Evolutionary conservation across 1,140 invertebrate genomes (phyloP), one percentile per base, ranked within the genome.

Genomic region (Metaphire vulgaris): DNA sequence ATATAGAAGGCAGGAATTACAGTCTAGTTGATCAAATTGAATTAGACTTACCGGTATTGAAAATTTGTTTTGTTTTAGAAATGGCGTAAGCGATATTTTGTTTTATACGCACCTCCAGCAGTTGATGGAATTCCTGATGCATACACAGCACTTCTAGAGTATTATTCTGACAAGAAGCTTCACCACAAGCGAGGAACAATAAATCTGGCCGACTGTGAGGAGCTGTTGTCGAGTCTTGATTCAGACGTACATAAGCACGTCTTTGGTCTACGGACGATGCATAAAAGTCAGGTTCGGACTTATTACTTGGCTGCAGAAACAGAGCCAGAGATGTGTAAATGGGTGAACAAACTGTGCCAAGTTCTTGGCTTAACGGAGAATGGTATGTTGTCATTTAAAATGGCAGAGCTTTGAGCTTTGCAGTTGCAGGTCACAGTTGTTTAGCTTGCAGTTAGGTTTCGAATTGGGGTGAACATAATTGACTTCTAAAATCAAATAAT

Each of bases 161-260:
- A 73, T 73, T 73, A 73, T 30, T 73, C 72, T 1, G 56, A 34
- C 34, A 73, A 73, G 34, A 73, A 73, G 41, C 32, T 73, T n/a
- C 32, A 56, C 72, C 33, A 31, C 32, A 73, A 73, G 56, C n/a
- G 32, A 1, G 72, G 72, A 56, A 41, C 41, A 21, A 73, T 73
- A 64, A 73, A 73, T 26, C 41, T 73, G 41, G 30, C 32, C 33
- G 72, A 73, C 72, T 73, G 72, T 73, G 72, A 73, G 32, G 72
- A 73, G 41, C 32, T 73, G 1, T 64, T 73, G 33, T 73, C 72
- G 26, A 73, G 41, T 73, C 72, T 73, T 2, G 72, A 73, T n/a
- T 73, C 72, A 34, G 72, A 73, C 28, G 16, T 64, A n/a, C 56
- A 34, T 64, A 33, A 73, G 56, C 33, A 73, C 34, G 34, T 73